A percentile compares a stretch with the other conserved stretches of the same genome.
Evolutionary conservation across 2,888 invertebrate genomes (phyloP).

Genomic region (Parnassius orleans): DNA sequence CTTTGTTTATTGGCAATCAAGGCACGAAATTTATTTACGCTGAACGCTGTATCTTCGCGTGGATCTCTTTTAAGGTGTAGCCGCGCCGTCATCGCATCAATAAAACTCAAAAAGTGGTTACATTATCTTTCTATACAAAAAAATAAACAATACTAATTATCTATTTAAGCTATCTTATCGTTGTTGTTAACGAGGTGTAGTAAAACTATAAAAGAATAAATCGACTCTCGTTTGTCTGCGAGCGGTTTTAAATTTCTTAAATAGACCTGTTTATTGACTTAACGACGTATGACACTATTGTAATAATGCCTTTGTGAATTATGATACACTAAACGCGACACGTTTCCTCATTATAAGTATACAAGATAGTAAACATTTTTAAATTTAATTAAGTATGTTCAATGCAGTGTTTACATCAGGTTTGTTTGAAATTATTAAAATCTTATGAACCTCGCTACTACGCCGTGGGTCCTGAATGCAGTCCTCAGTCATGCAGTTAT

Average conservation of each 20-base stretch:
- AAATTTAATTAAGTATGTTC: slow-evolving; percentile 20
- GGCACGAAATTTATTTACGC: slow-evolving; percentile 59
- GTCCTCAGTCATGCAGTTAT: no score
- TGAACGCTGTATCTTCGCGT: slow-evolving; percentile 49
- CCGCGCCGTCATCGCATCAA: slow-evolving; percentile 26
- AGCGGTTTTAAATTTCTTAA: slow-evolving; percentile 56
- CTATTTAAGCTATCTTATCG: slow-evolving; percentile 71
- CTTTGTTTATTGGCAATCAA: slow-evolving; percentile 72
- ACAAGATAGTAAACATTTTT: slow-evolving; percentile 36
- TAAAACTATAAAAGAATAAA: slow-evolving; percentile 70
- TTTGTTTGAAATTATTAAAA: no score
- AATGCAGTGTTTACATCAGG: slow-evolving; percentile 7
- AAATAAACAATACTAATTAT: slow-evolving; percentile 74
- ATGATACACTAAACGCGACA: slow-evolving; percentile 51
- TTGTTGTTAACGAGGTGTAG: slow-evolving; percentile 65
- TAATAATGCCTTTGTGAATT: slow-evolving; percentile 20
- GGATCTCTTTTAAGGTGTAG: slow-evolving; percentile 20
- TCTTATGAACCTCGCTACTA: no score
- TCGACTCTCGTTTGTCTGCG: slow-evolving; percentile 62
- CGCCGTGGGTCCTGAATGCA: no score
- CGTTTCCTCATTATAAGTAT: slow-evolving; percentile 47
- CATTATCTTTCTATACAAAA: slow-evolving; percentile 31
- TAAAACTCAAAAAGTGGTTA: slow-evolving; percentile 29
- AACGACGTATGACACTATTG: slow-evolving; percentile 23
- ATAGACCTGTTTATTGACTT: slow-evolving; percentile 62